These are phyloP conservation scores for Hylomyscus alleni DNA, from an alignment of 2,797 vertebrate species.

Conservation along the genomic window DNA sequence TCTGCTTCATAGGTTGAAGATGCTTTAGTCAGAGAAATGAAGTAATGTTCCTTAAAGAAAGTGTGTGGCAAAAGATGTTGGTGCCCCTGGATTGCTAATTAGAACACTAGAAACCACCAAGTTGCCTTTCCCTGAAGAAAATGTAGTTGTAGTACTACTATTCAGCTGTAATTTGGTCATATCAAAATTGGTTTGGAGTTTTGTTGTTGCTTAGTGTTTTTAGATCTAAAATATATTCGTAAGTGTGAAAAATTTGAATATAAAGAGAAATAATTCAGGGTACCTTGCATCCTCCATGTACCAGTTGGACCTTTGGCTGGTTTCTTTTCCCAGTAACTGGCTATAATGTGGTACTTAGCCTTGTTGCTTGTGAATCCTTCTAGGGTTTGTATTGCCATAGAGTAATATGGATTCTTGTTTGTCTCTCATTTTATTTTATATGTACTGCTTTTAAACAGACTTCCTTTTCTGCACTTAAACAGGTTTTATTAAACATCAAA, in stretches of 20 bases:
- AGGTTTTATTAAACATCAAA: background rate
- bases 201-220: constrained; percentile 45
- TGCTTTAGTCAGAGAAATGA: constrained; percentile 67
- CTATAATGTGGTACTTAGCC: background rate
- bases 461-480: background rate
- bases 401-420: constrained; percentile 1
- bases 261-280: background rate
- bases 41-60: constrained; percentile 26
- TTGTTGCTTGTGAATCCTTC: constrained; percentile 32
- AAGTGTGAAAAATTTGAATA: constrained; percentile 22
- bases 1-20: constrained; percentile 66
- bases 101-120: constrained; percentile 10
- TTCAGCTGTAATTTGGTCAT: constrained; percentile 53
- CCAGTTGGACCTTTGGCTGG: background rate
- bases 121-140: constrained; percentile 25
- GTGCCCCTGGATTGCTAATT: constrained; percentile 22
- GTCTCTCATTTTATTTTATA: background rate
- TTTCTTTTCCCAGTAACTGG: background rate
- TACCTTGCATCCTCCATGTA: background rate
- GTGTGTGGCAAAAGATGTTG: constrained; percentile 21
- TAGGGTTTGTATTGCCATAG: background rate
- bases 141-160: background rate
- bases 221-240: constrained; percentile 38
- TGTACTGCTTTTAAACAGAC: background rate
- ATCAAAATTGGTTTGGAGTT: constrained; percentile 25